phyloP scores from a whole-genome alignment of 2,888 invertebrate genomes.

The Eristalinus aeneus region DNA sequence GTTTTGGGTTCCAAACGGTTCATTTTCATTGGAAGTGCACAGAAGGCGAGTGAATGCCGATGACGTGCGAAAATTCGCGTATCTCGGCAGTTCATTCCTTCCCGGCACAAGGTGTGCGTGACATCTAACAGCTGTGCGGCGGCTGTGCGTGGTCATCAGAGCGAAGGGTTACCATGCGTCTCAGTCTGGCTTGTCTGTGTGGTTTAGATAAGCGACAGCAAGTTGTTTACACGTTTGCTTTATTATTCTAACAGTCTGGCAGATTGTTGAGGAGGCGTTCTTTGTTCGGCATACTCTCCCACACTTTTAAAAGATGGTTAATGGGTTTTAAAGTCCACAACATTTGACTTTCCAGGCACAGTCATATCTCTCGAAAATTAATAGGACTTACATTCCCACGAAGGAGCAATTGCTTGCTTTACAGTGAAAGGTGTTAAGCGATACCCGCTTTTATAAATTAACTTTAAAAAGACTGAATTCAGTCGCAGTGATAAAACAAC shows the following conservation, averaged over 20 bases:
- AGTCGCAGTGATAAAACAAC: not conserved
- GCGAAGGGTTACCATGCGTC: conserved; percentile 26
- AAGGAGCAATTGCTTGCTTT: not conserved
- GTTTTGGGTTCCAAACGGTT: not conserved
- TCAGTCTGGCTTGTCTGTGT: not conserved
- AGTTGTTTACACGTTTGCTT: not conserved
- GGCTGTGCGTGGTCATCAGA: not conserved
- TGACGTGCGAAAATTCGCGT: conserved; percentile 20
- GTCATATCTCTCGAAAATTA: not conserved
- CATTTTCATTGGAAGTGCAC: conserved; percentile 5
- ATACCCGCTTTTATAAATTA: not conserved
- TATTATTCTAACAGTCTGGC: not conserved
- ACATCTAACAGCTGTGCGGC: not conserved
- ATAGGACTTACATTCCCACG: conserved; percentile 13
- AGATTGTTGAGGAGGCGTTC: not conserved
- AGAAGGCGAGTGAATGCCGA: conserved; percentile 3
- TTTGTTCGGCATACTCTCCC: not conserved
- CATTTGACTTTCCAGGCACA: not conserved
- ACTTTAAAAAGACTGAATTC: not conserved
- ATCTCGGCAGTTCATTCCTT: conserved; percentile 27
- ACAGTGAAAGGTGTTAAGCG: not conserved
- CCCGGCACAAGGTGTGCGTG: not conserved
- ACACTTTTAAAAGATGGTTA: not conserved
- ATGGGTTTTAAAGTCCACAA: conserved; percentile 25
- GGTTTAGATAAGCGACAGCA: not conserved